A percentile compares a stretch with the other conserved stretches of the same genome.
Evolutionary conservation across 2,113 vertebrate species (phyloP).

Genomic region (Mesoclemmys tuberculata): DNA sequence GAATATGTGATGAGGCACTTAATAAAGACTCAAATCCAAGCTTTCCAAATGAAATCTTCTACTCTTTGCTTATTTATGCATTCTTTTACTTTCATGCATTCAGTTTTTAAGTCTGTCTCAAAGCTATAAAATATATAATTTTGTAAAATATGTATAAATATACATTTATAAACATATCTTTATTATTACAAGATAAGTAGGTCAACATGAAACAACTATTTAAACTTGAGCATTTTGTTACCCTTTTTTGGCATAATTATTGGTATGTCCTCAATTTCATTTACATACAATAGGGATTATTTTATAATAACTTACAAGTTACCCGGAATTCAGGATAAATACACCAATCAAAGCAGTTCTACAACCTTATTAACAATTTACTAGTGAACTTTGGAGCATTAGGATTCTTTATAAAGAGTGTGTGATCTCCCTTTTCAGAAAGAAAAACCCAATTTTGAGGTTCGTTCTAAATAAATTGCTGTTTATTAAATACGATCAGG

Average conservation of each 20-base stretch:
- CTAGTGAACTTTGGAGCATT: background rate
- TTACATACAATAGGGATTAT: background rate
- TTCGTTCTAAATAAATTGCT: background rate
- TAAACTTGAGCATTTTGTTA: background rate
- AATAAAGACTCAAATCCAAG: background rate
- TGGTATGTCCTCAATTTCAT: background rate
- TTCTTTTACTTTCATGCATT: background rate
- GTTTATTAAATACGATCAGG: background rate
- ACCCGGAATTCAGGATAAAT: background rate
- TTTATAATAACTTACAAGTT: background rate
- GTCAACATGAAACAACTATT: background rate
- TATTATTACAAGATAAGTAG: background rate
- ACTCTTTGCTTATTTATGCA: background rate
- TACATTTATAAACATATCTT: background rate
- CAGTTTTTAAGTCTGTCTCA: background rate
- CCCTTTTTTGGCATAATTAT: background rate
- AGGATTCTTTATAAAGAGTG: background rate
- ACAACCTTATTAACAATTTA: conserved; percentile 7
- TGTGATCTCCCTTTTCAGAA: background rate
- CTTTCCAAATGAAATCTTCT: background rate
- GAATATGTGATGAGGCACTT: background rate
- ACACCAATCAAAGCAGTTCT: background rate
- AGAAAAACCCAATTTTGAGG: rapidly evolving
- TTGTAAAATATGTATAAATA: too few species aligned
- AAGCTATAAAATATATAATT: too few species aligned